Evolutionary conservation across 2,888 invertebrate species (phyloP), one percentile per base, ranked within the genome.

Genomic region (Craniophora ligustri): DNA sequence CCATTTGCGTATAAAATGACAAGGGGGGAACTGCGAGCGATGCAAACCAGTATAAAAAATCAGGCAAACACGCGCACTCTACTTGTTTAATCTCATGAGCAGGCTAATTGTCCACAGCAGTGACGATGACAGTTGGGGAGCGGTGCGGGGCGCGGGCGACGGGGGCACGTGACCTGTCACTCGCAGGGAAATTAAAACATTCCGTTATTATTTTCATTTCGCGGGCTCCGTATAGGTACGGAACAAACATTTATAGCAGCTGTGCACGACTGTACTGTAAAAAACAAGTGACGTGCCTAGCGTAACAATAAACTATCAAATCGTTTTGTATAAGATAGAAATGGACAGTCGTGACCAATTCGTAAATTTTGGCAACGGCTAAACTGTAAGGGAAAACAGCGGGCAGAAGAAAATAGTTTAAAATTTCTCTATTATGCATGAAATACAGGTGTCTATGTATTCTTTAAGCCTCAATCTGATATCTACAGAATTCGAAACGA

Each of bases 121-220:
- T 91, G 92, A 90, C 75, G 86, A 91, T 91, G 92, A 89, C 91
- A 90, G 91, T 82, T 75, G 70, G 71, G 79, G 61, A n/a, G 61
- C 18, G 55, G 47, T 46, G 56, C 47, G 58, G 53, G 55, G 51
- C 49, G 61, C 73, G 72, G 76, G 76, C 67, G 70, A 60, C 67
- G 71, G 77, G 82, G 81, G 70, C 94, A 94, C 94, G 93, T 93
- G 94, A 91, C 94, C 94, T 89, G 94, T 94, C 94, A 93, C 84
- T 87, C 84, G 89, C 94, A 94, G 93, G 82, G 86, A 92, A 93
- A 93, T 93, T 93, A 93, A 92, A 93, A 91, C 91, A 92, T 92
- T 91, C 91, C 89, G 86, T 87, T 91, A 91, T 91, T 91, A 92
- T 91, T 90, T 91, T 85, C 83, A 83, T 83, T 82, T 76, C 70